Evolutionary conservation across 2,888 invertebrate genomes (phyloP).

Genomic region (Mantis religiosa): DNA sequence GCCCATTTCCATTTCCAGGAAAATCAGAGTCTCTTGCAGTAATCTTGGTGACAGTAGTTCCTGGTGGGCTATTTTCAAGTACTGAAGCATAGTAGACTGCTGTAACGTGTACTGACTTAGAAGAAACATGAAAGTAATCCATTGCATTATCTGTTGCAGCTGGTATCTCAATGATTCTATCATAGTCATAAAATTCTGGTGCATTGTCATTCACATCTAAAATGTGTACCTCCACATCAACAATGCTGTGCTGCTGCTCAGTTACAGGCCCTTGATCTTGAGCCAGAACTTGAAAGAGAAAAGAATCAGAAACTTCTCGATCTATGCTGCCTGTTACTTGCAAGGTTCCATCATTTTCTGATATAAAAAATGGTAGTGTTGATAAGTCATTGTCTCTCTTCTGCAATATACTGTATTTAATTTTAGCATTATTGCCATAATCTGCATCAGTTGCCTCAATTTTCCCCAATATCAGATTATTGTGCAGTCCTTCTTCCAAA

Average conservation of each 20-base stretch:
- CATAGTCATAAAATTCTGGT: slow-evolving; percentile 74
- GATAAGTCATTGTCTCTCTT: slow-evolving; percentile 44
- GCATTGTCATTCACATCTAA: slow-evolving; percentile 81
- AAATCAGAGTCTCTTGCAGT: slow-evolving; percentile 84
- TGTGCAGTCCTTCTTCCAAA: slow-evolving; percentile 73
- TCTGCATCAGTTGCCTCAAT: slow-evolving; percentile 77
- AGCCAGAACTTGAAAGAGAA: slow-evolving; percentile 67
- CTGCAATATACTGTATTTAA: slow-evolving; percentile 57
- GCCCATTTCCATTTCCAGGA: slow-evolving; percentile 79
- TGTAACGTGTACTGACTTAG: slow-evolving; percentile 52
- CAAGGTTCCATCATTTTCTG: slow-evolving; percentile 63
- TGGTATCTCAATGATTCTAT: slow-evolving; percentile 48
- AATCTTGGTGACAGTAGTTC: slow-evolving; percentile 68
- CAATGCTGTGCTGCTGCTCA: slow-evolving; percentile 62
- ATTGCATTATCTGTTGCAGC: slow-evolving; percentile 40
- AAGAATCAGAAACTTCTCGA: slow-evolving; percentile 64
- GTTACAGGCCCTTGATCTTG: slow-evolving; percentile 62
- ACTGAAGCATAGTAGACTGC: slow-evolving; percentile 74
- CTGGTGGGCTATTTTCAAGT: slow-evolving; percentile 69
- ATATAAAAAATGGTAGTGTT: slow-evolving; percentile 64
- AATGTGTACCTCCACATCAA: slow-evolving; percentile 76
- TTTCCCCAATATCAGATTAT: slow-evolving; percentile 65
- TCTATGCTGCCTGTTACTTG: slow-evolving; percentile 73
- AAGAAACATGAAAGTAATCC: slow-evolving; percentile 48
- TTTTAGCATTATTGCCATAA: slow-evolving; percentile 72